Evolutionary conservation across 2,888 invertebrate species (phyloP).

Genomic region (Leucophenga maculata): DNA sequence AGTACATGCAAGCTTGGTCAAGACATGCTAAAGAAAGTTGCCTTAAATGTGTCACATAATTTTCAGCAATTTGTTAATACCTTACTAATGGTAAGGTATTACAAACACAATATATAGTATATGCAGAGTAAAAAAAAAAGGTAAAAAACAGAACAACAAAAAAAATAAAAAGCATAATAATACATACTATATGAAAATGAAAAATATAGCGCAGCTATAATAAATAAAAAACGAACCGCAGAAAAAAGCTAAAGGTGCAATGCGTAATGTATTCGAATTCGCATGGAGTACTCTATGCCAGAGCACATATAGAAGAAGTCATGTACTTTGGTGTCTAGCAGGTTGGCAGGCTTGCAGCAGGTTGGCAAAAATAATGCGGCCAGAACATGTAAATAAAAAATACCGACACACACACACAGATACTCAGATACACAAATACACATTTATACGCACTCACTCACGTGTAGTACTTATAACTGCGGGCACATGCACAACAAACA

Average conservation of each 20-base stretch:
- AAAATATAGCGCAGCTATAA: slow-evolving; percentile 17
- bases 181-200: not conserved
- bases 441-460: not conserved
- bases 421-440: not conserved
- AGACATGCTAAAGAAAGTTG: no score
- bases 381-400: slow-evolving; percentile 17
- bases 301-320: slow-evolving; percentile 6
- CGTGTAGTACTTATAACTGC: not conserved
- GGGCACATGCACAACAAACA: not conserved
- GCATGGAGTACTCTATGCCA: not conserved
- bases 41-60: no score
- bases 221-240: slow-evolving; percentile 20
- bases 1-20: no score
- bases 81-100: no score
- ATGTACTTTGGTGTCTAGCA: not conserved
- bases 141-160: not conserved
- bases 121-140: not conserved
- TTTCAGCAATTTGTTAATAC: no score
- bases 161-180: not conserved
- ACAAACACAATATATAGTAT: no score
- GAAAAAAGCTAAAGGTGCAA: slow-evolving; percentile 17
- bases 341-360: not conserved
- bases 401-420: not conserved
- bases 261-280: slow-evolving; percentile 23
- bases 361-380: slow-evolving; percentile 8